A percentile compares a stretch with the other conserved stretches of the same genome.
Conservation (phyloP, 2,113 vertebrate genomes). For the Brienomyrus brachyistius region DNA sequence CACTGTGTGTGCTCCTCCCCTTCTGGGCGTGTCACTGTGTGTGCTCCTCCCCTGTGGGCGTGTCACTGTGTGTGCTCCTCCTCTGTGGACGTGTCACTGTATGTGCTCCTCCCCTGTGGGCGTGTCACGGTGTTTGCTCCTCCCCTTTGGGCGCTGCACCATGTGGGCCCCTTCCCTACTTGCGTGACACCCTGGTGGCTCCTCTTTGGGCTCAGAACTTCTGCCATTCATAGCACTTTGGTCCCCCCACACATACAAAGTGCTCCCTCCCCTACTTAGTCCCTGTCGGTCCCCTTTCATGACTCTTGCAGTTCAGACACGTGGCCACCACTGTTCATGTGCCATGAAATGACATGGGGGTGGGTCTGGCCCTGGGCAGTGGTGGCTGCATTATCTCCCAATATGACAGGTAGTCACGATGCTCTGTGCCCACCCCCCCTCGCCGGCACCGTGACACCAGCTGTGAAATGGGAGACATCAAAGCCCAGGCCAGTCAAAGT, state of each 20-base stretch:
- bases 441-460: constrained; percentile 10
- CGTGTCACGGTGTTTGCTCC: neutral
- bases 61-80: neutral
- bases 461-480: constrained; percentile 38
- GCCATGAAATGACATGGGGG: neutral
- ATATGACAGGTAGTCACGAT: constrained; percentile 36
- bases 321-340: neutral
- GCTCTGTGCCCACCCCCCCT: neutral
- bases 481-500: constrained; percentile 27
- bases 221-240: neutral
- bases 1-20: neutral
- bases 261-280: too few relatives aligned
- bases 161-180: neutral
- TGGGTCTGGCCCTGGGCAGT: constrained; percentile 31
- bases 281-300: neutral
- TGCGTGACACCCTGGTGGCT: neutral
- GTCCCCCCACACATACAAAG: neutral
- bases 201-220: neutral
- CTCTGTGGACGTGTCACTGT: too few relatives aligned
- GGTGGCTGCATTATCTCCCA: constrained; percentile 28
- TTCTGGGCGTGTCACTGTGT: neutral
- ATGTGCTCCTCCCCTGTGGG: neutral
- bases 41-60: neutral
- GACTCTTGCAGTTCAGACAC: neutral
- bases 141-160: neutral